Evolutionary conservation across 2,797 vertebrate species (phyloP).

Genomic region (Chloroceryle inda): DNA sequence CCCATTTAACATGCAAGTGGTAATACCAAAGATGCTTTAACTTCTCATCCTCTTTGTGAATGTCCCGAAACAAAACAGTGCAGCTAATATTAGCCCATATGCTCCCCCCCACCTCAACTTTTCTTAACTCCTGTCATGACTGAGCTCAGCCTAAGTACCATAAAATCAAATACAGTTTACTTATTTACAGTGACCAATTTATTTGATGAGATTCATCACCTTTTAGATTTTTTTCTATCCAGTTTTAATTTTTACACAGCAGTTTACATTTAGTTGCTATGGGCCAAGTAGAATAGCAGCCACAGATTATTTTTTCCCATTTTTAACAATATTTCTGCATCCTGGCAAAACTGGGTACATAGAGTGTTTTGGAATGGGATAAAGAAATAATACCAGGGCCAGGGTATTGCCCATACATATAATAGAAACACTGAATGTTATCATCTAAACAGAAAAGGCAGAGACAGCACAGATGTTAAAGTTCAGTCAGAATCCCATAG

Average conservation of each 20-base stretch:
- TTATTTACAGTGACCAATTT: background rate
- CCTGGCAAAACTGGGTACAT: background rate
- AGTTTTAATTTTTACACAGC: background rate
- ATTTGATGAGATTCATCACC: background rate
- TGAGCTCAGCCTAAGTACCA: background rate
- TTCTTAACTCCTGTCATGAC: background rate
- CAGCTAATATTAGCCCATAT: slow-evolving; percentile 27
- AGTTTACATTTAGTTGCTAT: background rate
- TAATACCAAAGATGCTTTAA: slow-evolving; percentile 37
- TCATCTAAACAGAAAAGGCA: background rate
- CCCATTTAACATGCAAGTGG: slow-evolving; percentile 72
- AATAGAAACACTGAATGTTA: background rate
- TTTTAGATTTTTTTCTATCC: background rate
- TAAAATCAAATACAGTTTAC: background rate
- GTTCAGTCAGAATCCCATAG: background rate
- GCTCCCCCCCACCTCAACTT: background rate
- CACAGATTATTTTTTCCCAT: background rate
- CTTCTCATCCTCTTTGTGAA: slow-evolving; percentile 55
- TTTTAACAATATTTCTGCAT: background rate
- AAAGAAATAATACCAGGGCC: background rate
- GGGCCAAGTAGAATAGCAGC: background rate
- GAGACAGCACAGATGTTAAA: background rate
- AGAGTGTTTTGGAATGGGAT: background rate
- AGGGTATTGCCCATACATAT: fast-evolving
- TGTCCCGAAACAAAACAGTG: slow-evolving; percentile 47